Evolutionary conservation across 2,888 invertebrate genomes (phyloP).

Genomic region (Drosophila subsilvestris): DNA sequence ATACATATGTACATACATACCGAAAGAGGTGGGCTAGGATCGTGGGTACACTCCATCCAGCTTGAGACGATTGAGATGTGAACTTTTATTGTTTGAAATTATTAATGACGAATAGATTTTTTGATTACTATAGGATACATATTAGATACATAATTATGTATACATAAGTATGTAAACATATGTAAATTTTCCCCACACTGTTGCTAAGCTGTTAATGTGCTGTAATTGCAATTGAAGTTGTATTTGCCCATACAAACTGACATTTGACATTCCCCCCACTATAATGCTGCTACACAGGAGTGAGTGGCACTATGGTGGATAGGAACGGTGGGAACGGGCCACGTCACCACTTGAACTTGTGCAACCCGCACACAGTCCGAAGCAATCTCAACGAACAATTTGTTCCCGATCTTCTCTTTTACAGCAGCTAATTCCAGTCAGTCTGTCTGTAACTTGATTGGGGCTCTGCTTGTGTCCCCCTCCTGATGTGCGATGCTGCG

Average conservation of each 20-base stretch:
- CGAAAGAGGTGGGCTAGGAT: too few species aligned
- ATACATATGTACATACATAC: too few species aligned
- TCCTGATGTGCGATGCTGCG: slow-evolving; percentile 13
- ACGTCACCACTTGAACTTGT: slow-evolving; percentile 42
- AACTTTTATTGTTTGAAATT: too few species aligned
- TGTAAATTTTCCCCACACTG: neutral
- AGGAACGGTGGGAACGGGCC: neutral
- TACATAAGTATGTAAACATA: neutral
- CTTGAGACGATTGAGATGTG: too few species aligned
- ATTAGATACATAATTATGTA: too few species aligned
- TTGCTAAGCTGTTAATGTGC: slow-evolving; percentile 41
- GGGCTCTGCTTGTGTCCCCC: slow-evolving; percentile 5
- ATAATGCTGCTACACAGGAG: slow-evolving; percentile 4
- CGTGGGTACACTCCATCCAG: too few species aligned
- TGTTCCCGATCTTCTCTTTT: slow-evolving; percentile 23
- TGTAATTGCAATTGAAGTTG: slow-evolving; percentile 60
- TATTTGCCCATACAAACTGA: slow-evolving; percentile 51
- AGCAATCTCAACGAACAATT: slow-evolving; percentile 8
- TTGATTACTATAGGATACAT: too few species aligned
- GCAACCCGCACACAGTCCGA: slow-evolving; percentile 24
- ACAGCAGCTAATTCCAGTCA: slow-evolving; percentile 25
- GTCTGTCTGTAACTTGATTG: slow-evolving; percentile 24
- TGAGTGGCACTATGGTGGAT: slow-evolving; percentile 4
- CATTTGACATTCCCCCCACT: slow-evolving; percentile 55
- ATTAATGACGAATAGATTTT: too few species aligned